Percentiles rank a stretch among this genome's conserved stretches.
These are phyloP conservation scores for Elegia similella DNA, from an alignment of 2,888 invertebrate species.

Conservation along the genomic window DNA sequence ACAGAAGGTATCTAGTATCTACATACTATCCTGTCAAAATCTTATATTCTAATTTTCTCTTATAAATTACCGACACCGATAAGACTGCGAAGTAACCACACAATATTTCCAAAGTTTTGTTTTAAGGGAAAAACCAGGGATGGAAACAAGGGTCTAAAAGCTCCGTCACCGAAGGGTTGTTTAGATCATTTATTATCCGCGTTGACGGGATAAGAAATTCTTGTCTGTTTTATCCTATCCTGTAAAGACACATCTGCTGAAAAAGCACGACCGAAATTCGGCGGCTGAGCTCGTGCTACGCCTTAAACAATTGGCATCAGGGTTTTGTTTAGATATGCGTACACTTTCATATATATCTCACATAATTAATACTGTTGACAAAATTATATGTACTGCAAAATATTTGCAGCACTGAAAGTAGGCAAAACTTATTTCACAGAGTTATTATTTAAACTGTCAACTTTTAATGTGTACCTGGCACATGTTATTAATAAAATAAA, in stretches of 20 bases:
- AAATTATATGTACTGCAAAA: too few relatives aligned
- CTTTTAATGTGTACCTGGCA: too few relatives aligned
- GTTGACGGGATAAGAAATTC: slow-evolving; percentile 61
- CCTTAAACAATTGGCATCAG: neutral
- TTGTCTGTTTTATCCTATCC: slow-evolving; percentile 52
- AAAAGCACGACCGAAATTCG: neutral
- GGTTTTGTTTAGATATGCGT: too few relatives aligned
- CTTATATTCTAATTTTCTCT: slow-evolving; percentile 15
- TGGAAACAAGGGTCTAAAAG: slow-evolving; percentile 54
- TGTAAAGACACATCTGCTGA: neutral
- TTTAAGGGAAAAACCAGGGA: slow-evolving; percentile 42
- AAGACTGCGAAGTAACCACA: slow-evolving; percentile 25
- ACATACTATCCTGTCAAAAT: neutral
- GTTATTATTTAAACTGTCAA: too few relatives aligned
- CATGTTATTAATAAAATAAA: too few relatives aligned
- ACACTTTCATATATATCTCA: too few relatives aligned
- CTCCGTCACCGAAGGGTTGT: slow-evolving; percentile 49
- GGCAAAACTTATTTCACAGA: too few relatives aligned
- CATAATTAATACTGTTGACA: too few relatives aligned
- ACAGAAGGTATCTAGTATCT: too few relatives aligned
- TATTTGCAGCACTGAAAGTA: too few relatives aligned
- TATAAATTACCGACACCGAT: slow-evolving; percentile 32
- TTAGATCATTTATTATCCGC: slow-evolving; percentile 62
- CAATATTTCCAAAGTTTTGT: slow-evolving; percentile 44
- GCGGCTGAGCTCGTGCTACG: neutral